phyloP scores from a whole-genome alignment of 2,797 vertebrate genomes.

The Craterocephalus amniculus region DNA sequence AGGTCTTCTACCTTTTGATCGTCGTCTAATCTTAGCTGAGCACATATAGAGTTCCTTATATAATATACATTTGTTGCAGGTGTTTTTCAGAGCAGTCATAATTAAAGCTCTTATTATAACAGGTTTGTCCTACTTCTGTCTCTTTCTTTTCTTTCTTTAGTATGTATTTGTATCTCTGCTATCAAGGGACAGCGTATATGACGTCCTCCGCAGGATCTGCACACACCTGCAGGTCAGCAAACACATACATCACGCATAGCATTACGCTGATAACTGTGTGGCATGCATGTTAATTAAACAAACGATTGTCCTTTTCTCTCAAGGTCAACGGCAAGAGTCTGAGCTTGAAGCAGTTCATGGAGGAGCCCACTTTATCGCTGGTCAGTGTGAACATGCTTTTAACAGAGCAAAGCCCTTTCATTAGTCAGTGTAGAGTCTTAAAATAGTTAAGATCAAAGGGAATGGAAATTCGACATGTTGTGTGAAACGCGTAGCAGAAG shows the following conservation, averaged over 20 bases:
- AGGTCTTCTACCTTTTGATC: not conserved
- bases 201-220: conserved; percentile 92
- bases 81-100: not conserved
- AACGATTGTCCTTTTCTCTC: conserved; percentile 20
- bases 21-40: not conserved
- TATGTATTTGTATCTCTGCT: conserved; percentile 96
- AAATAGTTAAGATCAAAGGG: conserved; percentile 10
- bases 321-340: conserved; percentile 91
- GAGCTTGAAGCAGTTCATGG: conserved; percentile 90
- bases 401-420: conserved; percentile 1
- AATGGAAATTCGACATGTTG: not conserved
- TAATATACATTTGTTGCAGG: not conserved
- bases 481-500: conserved; percentile 17
- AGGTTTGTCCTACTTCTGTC: not conserved
- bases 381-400: conserved; percentile 73
- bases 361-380: conserved; percentile 87
- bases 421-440: not conserved
- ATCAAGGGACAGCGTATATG: conserved; percentile 94
- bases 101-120: not conserved
- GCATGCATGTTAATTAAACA: conserved; percentile 4
- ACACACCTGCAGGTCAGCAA: conserved; percentile 92
- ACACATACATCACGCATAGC: conserved; percentile 7
- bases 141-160: conserved; percentile 70
- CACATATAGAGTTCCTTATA: not conserved
- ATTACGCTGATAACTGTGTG: not conserved